Evolutionary conservation across 2,888 invertebrate species (phyloP), one percentile per base, ranked within the genome.

Genomic region (Trypoxylon attenuatum): DNA sequence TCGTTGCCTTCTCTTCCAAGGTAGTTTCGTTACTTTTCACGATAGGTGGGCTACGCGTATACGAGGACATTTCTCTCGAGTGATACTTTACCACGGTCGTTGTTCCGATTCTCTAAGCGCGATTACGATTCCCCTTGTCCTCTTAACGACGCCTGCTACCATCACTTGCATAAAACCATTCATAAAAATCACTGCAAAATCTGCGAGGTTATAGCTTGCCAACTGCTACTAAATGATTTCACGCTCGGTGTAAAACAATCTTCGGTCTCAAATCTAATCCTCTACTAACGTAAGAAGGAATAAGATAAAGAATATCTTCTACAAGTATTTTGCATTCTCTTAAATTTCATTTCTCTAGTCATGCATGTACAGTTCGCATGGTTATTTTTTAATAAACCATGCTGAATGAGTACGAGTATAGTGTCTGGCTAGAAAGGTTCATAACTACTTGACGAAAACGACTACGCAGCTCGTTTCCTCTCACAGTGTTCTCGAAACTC

Each of bases 31-130:
- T n/a, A n/a, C 18, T 51, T 49, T 54, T 67, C 53, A 62, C 72
- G 61, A 65, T 25, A 53, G n/a, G n/a, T n/a, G n/a, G n/a, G n/a
- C n/a, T 52, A 55, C 67, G 71, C 64, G 71, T 75, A 72, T 75
- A 60, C 50, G 72, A 33, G 61, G 56, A 49, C 66, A 42, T 59
- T 50, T 51, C 22, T 52, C 50, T 22, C 57, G 27, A 66, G 59
- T 62, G 72, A 72, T 67, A 54, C 55, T 76, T 76, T 69, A 76
- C 49, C 55, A 56, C 51, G 56, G 43, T 59, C 61, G 66, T 74
- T 61, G 75, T 41, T 63, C 69, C 15, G 50, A 46, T 69, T 75
- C 51, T 33, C 41, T 39, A 27, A 6, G 21, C 49, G 38, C 55
- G 50, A 57, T 70, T 47, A 43, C 38, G 19, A 47, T 64, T 54